Evolutionary conservation across 2,888 invertebrate species (phyloP).

Genomic region (Seladonia tumulorum): DNA sequence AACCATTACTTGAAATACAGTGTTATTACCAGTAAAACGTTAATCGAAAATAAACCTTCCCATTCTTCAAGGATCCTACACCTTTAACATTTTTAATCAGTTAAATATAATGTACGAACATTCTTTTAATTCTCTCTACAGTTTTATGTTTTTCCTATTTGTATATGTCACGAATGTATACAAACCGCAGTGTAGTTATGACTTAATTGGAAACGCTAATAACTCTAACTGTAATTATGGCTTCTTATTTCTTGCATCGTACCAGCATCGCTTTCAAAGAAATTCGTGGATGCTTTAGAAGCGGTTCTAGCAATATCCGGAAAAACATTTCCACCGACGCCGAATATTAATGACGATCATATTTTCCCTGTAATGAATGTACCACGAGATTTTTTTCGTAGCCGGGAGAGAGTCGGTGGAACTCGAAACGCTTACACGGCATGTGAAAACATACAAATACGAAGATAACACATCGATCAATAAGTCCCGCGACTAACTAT

Average conservation of each 20-base stretch:
- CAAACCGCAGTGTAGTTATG: neutral
- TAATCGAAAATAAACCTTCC: too few species aligned
- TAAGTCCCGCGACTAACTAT: too few species aligned
- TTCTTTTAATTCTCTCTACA: too few species aligned
- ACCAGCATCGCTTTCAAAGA: neutral
- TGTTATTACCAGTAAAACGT: too few species aligned
- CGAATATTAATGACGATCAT: conserved; percentile 25
- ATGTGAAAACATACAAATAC: too few species aligned
- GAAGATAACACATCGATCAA: too few species aligned
- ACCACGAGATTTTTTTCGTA: neutral
- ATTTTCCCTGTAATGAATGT: neutral
- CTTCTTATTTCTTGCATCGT: neutral
- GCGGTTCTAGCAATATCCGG: neutral
- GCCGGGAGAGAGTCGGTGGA: conserved; percentile 24
- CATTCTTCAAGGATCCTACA: too few species aligned
- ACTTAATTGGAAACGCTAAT: neutral
- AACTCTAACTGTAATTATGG: neutral
- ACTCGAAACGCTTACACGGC: conserved; percentile 2
- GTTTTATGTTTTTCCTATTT: too few species aligned
- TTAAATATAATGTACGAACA: too few species aligned
- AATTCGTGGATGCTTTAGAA: too few species aligned
- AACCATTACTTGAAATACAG: too few species aligned
- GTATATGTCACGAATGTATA: neutral
- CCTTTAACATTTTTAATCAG: neutral
- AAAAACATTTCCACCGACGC: neutral